These are phyloP conservation scores for Drosophila algonquin DNA, from an alignment of 2,888 invertebrate genomes.

Conservation along the genomic window DNA sequence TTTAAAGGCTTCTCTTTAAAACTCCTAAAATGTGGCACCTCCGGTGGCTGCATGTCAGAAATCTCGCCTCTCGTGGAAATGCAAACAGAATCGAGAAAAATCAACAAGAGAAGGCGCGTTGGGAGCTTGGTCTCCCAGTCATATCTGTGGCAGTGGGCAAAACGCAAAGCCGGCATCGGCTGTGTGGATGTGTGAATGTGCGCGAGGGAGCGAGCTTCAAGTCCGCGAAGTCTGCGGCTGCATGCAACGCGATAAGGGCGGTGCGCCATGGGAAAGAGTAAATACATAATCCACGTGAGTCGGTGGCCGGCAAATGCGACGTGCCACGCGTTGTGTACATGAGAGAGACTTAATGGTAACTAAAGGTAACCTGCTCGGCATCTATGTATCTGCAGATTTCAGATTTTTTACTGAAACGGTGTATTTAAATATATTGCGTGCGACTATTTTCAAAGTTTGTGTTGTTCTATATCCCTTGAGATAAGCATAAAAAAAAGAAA, in stretches of 20 bases:
- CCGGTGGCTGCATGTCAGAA: slow-evolving; percentile 22
- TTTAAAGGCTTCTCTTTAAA: slow-evolving; percentile 4
- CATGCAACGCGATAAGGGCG: slow-evolving; percentile 63
- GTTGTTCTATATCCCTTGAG: neutral
- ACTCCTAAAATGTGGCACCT: slow-evolving; percentile 21
- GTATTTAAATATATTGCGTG: neutral
- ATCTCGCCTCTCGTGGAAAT: slow-evolving; percentile 28
- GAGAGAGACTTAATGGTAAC: neutral
- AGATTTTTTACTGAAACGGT: neutral
- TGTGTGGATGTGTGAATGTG: slow-evolving; percentile 37
- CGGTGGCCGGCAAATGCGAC: slow-evolving; percentile 11
- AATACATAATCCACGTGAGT: slow-evolving; percentile 72
- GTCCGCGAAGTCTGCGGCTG: slow-evolving; percentile 23
- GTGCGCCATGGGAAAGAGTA: slow-evolving; percentile 55
- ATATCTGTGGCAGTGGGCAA: slow-evolving; percentile 73
- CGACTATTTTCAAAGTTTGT: neutral
- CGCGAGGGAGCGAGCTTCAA: slow-evolving; percentile 13
- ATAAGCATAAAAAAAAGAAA: neutral
- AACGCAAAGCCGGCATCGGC: slow-evolving; percentile 24
- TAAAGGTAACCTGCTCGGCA: too few relatives aligned
- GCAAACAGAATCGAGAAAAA: slow-evolving; percentile 59
- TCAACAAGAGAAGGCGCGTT: slow-evolving; percentile 62
- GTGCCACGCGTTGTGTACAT: slow-evolving; percentile 8
- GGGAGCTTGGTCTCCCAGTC: slow-evolving; percentile 57
- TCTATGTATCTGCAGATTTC: neutral